Evolutionary conservation across 2,888 invertebrate species (phyloP).

Genomic region (Apotomis betuletana): DNA sequence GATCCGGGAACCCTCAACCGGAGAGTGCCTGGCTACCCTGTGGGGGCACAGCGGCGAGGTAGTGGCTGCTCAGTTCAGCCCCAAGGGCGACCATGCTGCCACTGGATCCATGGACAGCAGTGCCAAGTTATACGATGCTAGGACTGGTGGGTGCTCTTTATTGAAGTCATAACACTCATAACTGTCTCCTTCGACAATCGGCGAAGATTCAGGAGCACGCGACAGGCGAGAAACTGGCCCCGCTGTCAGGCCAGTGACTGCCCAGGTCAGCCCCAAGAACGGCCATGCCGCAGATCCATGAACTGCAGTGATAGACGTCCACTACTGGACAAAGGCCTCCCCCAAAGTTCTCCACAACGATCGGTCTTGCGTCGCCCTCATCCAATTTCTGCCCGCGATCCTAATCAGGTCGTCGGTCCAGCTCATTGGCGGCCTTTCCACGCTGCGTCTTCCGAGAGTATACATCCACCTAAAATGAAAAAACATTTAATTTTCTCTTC

Average conservation of each 20-base stretch:
- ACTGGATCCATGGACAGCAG: conserved; percentile 91
- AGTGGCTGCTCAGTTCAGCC: conserved; percentile 87
- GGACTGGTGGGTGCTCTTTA: conserved; percentile 78
- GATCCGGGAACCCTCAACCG: conserved; percentile 83
- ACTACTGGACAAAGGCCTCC: too few relatives aligned
- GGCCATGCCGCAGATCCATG: conserved; percentile 89
- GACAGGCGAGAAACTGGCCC: conserved; percentile 86
- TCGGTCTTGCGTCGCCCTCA: too few relatives aligned
- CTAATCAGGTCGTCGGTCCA: too few relatives aligned
- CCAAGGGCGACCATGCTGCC: conserved; percentile 85
- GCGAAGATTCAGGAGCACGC: conserved; percentile 82
- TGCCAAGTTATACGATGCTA: conserved; percentile 87
- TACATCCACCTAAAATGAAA: too few relatives aligned
- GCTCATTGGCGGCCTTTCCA: too few relatives aligned
- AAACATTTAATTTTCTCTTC: too few relatives aligned
- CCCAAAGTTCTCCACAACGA: too few relatives aligned
- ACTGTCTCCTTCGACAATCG: conserved; percentile 87
- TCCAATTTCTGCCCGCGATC: too few relatives aligned
- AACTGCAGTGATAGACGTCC: conserved; percentile 79
- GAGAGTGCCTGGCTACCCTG: conserved; percentile 86
- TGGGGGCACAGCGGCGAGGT: conserved; percentile 91
- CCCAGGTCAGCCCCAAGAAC: conserved; percentile 87
- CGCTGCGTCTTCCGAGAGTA: too few relatives aligned
- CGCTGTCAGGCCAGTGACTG: conserved; percentile 90
- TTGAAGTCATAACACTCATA: too few relatives aligned